These are phyloP conservation scores for Nebria ingens DNA, from an alignment of 1,140 invertebrate genomes.

Conservation along the genomic window DNA sequence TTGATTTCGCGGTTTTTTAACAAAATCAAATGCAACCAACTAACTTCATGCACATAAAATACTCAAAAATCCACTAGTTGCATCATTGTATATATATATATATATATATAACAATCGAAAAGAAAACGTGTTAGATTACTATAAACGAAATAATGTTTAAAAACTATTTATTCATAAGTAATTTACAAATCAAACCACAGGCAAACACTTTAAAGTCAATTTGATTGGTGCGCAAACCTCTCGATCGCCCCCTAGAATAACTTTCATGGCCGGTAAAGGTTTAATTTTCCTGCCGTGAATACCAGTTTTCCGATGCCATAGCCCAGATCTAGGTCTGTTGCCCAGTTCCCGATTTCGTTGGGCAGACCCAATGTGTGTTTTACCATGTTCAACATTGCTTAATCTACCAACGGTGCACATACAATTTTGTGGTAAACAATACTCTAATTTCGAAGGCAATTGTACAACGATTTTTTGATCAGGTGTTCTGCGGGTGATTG, in stretches of 20 bases:
- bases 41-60: no score
- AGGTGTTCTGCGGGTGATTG: slow-evolving; percentile 57
- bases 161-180: background rate
- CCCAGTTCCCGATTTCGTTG: slow-evolving; percentile 75
- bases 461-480: slow-evolving; percentile 68
- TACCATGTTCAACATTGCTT: slow-evolving; percentile 67
- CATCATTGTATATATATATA: no score
- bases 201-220: background rate
- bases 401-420: slow-evolving; percentile 87
- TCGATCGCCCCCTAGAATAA: background rate
- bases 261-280: slow-evolving; percentile 43
- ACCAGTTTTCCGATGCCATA: slow-evolving; percentile 87
- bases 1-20: no score
- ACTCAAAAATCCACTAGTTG: no score
- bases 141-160: background rate
- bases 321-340: slow-evolving; percentile 80
- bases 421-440: slow-evolving; percentile 68
- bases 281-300: slow-evolving; percentile 80
- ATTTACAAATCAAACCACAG: background rate
- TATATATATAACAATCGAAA: no score
- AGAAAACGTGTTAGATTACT: no score
- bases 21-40: no score
- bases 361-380: slow-evolving; percentile 70
- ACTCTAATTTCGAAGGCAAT: slow-evolving; percentile 73
- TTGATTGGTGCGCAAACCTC: background rate